Evolutionary conservation across 2,797 vertebrate genomes (phyloP), one percentile per base, ranked within the genome.

Genomic region (Coendou prehensilis): DNA sequence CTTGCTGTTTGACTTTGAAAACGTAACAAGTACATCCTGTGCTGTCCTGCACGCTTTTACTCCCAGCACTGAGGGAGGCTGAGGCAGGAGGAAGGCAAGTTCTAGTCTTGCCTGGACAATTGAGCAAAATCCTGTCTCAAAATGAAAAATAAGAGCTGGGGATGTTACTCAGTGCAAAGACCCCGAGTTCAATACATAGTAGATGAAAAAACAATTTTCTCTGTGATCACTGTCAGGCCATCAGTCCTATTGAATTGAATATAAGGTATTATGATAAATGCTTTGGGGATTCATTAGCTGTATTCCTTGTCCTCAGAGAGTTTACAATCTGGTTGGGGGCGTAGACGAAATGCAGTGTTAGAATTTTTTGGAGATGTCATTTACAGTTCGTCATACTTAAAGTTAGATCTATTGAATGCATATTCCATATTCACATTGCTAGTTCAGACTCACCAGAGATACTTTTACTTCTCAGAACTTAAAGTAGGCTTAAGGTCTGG

Each of bases 1-100:
- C n/a, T 67, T 91, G 54, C 41, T 91, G 4, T n/a, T 71, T 92
- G 61, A 59, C 57, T 94, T 95, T 93, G 54, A 76, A 63, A 95
- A 94, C 28, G 78, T 91, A 22, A 5, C 5, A 22, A 20, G 9
- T 22, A 69, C 64, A 67, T 15, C 33, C 6, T n/a, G 26, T 67
- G 63, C 63, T 33, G 30, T 67, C 30, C 63, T 67, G 33, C 64
- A 67, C 33, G 33, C 61, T 15, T n/a, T 67, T n/a, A 67, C 14
- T 67, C 33, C 33, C 64, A 67, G 33, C 64, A n/a, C 33, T 67
- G 64, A 67, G 64, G 69, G 37, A 71, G 18, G 20, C 69, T 41
- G 69, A 71, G 69, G n/a, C n/a, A 41, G 37, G 18, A 71, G 37
- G 20, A 71, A 41, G 6, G 69, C n/a, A 41, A 71, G 69, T 41